Conservation (phyloP, 2,113 vertebrate genomes). For the Tringa solitaria region DNA sequence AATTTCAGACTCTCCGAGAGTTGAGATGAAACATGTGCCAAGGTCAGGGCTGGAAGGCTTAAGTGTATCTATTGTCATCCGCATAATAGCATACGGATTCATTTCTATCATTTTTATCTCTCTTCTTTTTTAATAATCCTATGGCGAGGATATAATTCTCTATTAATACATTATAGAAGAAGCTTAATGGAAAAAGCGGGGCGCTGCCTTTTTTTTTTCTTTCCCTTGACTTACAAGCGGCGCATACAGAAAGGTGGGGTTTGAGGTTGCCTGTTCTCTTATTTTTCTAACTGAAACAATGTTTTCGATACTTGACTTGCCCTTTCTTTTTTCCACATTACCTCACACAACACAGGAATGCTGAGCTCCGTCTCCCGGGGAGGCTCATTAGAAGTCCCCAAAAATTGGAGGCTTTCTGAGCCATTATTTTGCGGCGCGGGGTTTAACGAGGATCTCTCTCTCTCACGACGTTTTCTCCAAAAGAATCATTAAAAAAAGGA, state of each 20-base stretch:
- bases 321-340: not conserved
- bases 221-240: not conserved
- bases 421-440: not conserved
- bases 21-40: conserved; percentile 68
- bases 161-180: conserved; percentile 66
- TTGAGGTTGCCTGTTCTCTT: not conserved
- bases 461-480: not conserved
- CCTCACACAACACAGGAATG: not conserved
- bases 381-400: conserved; percentile 7
- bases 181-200: conserved; percentile 59
- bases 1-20: conserved; percentile 40
- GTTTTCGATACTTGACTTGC: not conserved
- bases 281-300: not conserved
- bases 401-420: not conserved
- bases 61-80: conserved; percentile 71
- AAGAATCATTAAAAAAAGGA: not conserved
- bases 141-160: conserved; percentile 61
- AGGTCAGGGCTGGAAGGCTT: conserved; percentile 66
- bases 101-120: conserved; percentile 70
- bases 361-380: not conserved
- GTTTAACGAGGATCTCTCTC: not conserved
- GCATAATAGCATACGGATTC: conserved; percentile 58
- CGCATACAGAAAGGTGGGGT: not conserved
- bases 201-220: conserved; percentile 28
- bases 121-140: conserved; percentile 67